Conservation (phyloP, 2,797 vertebrate genomes). For the Micrastur ruficollis region DNA sequence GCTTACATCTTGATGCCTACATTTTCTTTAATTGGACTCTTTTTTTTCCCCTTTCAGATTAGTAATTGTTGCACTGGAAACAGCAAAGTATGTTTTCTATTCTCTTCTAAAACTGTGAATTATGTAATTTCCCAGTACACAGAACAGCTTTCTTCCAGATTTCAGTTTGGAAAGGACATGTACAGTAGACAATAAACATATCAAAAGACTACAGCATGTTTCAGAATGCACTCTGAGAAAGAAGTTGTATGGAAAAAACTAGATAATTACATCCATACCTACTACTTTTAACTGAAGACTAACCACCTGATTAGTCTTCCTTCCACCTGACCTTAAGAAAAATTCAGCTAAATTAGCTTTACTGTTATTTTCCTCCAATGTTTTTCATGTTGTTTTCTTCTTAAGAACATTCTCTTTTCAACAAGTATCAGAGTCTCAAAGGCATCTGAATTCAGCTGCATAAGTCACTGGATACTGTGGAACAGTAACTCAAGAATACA, state of each 20-base stretch:
- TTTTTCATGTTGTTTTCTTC: not conserved
- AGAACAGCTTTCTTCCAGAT: not conserved
- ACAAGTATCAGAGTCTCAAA: not conserved
- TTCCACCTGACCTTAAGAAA: not conserved
- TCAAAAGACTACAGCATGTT: not conserved
- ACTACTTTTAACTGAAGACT: not conserved
- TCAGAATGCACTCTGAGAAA: not conserved
- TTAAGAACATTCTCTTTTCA: not conserved
- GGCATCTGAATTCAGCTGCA: not conserved
- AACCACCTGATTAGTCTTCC: not conserved
- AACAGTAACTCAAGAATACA: not conserved
- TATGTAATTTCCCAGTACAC: not conserved
- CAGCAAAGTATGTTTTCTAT: not conserved
- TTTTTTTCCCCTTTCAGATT: not conserved
- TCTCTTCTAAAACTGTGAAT: not conserved
- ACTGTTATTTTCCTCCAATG: not conserved
- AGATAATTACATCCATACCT: not conserved
- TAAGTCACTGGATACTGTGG: not conserved
- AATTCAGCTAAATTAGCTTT: not conserved
- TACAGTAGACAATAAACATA: not conserved
- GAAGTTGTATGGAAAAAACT: not conserved
- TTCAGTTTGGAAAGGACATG: not conserved
- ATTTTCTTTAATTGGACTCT: not conserved
- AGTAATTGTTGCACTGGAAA: not conserved
- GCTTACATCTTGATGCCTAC: not conserved